Percentiles rank a stretch among this genome's conserved stretches.
Conservation (phyloP, 2,113 vertebrate species). For the Melanostigma gelatinosum region DNA sequence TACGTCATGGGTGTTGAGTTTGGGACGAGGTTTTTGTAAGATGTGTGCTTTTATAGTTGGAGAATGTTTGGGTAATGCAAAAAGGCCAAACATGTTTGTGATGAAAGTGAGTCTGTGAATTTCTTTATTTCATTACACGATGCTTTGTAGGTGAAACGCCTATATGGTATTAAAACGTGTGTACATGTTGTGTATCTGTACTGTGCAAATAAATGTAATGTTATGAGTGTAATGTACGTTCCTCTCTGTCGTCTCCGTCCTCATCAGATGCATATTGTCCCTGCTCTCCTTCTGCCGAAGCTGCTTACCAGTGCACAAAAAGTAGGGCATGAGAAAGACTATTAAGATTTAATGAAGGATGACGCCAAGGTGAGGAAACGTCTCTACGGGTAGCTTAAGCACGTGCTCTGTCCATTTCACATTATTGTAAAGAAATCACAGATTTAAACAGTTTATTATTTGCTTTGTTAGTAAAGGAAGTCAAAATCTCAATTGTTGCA, state of each 20-base stretch:
- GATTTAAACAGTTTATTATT: not conserved
- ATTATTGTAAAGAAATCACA: not conserved
- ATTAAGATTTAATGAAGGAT: conserved; percentile 65
- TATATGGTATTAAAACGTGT: conserved; percentile 62
- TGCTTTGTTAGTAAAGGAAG: not conserved
- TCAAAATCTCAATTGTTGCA: not conserved
- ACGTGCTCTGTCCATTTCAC: not conserved
- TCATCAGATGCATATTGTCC: conserved; percentile 10
- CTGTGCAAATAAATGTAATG: conserved; percentile 79
- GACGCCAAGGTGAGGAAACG: conserved; percentile 39
- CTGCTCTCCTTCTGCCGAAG: conserved; percentile 5
- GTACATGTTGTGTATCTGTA: conserved; percentile 77
- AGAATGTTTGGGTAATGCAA: conserved; percentile 30
- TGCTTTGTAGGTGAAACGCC: conserved; percentile 61
- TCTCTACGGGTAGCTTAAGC: not conserved
- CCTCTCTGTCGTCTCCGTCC: conserved; percentile 2
- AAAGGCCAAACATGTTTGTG: conserved; percentile 18
- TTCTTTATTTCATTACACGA: conserved; percentile 27
- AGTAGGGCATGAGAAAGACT: conserved; percentile 53
- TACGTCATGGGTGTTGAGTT: not conserved
- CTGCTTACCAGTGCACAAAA: conserved; percentile 33
- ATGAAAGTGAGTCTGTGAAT: conserved; percentile 36
- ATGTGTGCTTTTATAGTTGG: conserved; percentile 25
- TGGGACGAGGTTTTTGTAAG: conserved; percentile 4
- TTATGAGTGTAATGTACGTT: no score